Percentiles rank a stretch among this genome's conserved stretches.
These are phyloP conservation scores for Pterois miles DNA, from an alignment of 2,797 vertebrate species.

Conservation along the genomic window DNA sequence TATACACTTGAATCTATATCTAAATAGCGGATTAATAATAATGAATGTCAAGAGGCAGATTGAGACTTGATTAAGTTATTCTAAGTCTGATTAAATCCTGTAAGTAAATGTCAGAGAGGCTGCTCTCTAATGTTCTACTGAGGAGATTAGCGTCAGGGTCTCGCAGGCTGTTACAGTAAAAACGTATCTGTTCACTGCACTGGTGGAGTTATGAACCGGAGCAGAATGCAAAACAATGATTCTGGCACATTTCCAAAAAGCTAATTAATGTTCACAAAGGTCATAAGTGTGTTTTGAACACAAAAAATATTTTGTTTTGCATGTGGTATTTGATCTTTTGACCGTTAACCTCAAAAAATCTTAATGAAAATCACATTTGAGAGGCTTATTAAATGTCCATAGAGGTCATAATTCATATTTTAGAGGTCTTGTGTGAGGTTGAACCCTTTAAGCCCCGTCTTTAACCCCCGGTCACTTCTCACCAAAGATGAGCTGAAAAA, in stretches of 20 bases:
- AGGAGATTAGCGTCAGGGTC: conserved; percentile 48
- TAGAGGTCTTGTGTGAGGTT: not conserved
- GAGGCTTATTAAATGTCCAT: not conserved
- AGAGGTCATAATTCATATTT: not conserved
- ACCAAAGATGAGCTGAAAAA: conserved; percentile 14
- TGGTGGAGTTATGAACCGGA: not conserved
- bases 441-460: not conserved
- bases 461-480: conserved; percentile 13
- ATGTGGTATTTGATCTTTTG: not conserved
- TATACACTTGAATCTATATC: not conserved
- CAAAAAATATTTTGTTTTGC: not conserved
- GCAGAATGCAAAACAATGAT: not conserved
- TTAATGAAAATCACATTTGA: not conserved
- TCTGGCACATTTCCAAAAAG: not conserved
- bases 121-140: conserved; percentile 30
- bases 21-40: conserved; percentile 14
- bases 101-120: conserved; percentile 30
- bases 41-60: conserved; percentile 16
- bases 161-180: conserved; percentile 31
- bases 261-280: conserved; percentile 9
- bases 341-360: not conserved
- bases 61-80: conserved; percentile 12
- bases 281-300: conserved; percentile 6
- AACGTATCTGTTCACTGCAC: conserved; percentile 9
- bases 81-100: conserved; percentile 2